Conservation (phyloP, 2,797 vertebrate genomes). For the Mallotus villosus region DNA sequence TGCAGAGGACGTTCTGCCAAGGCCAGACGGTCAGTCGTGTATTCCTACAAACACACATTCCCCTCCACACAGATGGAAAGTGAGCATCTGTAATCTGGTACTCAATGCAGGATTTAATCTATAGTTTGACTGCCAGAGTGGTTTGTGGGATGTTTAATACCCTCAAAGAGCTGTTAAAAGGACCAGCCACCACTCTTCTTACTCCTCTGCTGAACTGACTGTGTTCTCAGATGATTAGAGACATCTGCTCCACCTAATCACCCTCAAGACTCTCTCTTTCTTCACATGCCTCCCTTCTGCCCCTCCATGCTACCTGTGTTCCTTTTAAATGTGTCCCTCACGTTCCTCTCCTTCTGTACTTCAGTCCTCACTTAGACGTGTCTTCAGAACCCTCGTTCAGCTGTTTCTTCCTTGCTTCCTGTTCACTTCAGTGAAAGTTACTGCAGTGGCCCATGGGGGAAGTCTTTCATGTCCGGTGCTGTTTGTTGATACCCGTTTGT, state of each 20-base stretch:
- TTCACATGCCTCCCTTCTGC: not conserved
- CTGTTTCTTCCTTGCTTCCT: not conserved
- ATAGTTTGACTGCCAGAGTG: too few relatives aligned
- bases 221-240: not conserved
- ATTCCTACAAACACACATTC: too few relatives aligned
- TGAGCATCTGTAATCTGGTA: too few relatives aligned
- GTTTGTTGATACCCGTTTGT: constrained; percentile 10
- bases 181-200: too few relatives aligned
- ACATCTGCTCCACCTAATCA: not conserved
- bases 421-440: not conserved
- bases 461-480: not conserved
- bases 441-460: not conserved
- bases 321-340: not conserved
- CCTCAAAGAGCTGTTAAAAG: too few relatives aligned
- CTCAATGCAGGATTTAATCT: too few relatives aligned
- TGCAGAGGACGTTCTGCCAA: too few relatives aligned
- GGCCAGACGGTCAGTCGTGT: too few relatives aligned
- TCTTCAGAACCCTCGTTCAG: not conserved
- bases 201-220: not conserved
- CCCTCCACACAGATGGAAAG: too few relatives aligned
- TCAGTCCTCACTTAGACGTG: not conserved
- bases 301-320: constrained; percentile 5
- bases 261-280: not conserved
- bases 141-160: too few relatives aligned
- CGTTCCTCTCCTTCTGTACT: not conserved